Evolutionary conservation across 2,888 invertebrate species (phyloP).

Genomic region (Dasypogon diadema): DNA sequence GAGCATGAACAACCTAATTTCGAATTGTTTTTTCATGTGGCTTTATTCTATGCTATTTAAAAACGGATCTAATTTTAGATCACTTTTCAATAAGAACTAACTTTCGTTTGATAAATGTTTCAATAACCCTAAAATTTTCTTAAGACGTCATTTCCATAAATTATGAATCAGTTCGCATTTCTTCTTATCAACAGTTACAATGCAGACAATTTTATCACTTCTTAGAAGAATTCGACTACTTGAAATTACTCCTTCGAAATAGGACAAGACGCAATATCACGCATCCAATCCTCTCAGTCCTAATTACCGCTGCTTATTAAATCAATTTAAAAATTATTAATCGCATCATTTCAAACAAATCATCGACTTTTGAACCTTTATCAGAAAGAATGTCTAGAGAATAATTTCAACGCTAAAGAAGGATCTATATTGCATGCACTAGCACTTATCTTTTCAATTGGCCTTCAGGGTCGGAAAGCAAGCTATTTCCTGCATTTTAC

Average conservation of each 20-base stretch:
- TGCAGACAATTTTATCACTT: slow-evolving; percentile 17
- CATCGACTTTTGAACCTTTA: slow-evolving; percentile 36
- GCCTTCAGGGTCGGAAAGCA: slow-evolving; percentile 15
- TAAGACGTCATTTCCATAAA: slow-evolving; percentile 5
- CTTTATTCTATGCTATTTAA: too few species aligned
- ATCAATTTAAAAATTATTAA: slow-evolving; percentile 48
- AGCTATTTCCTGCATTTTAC: not conserved
- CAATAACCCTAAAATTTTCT: too few species aligned
- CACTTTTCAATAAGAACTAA: too few species aligned
- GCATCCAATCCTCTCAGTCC: not conserved
- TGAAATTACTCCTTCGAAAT: not conserved
- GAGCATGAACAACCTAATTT: too few species aligned
- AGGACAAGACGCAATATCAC: slow-evolving; percentile 28
- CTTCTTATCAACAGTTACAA: slow-evolving; percentile 2
- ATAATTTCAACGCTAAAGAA: not conserved
- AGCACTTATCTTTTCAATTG: not conserved
- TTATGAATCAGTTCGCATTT: not conserved
- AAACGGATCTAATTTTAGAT: too few species aligned
- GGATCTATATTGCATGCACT: not conserved
- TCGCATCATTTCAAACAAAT: slow-evolving; percentile 27
- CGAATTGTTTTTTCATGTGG: too few species aligned
- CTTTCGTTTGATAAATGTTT: too few species aligned
- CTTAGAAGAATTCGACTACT: not conserved
- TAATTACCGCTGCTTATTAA: slow-evolving; percentile 11
- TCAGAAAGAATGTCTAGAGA: slow-evolving; percentile 25